Evolutionary conservation across 1,140 invertebrate genomes (phyloP).

Genomic region (Delia radicum): DNA sequence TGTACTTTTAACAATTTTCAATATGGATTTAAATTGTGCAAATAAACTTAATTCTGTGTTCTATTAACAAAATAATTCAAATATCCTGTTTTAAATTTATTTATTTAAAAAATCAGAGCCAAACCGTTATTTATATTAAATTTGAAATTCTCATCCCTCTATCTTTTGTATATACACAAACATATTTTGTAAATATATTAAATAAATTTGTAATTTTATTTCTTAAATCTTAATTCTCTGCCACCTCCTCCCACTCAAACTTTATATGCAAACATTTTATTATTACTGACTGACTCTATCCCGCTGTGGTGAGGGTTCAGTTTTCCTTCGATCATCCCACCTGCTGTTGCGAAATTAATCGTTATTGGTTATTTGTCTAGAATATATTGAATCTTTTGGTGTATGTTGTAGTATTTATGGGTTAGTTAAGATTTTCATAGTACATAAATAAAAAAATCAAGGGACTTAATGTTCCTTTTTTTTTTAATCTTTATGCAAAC

Average conservation of each 20-base stretch:
- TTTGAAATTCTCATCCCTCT: neutral
- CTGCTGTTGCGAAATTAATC: conserved; percentile 10
- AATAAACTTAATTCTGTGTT: neutral
- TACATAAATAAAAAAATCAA: neutral
- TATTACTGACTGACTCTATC: neutral
- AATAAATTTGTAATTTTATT: conserved; percentile 2
- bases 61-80: neutral
- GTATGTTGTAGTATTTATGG: neutral
- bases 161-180: neutral
- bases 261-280: neutral
- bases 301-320: neutral
- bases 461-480: neutral
- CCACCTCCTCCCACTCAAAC: neutral
- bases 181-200: neutral
- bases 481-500: neutral
- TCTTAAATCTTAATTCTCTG: neutral
- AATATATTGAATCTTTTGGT: neutral
- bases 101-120: conserved; percentile 6
- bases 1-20: neutral
- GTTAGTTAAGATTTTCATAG: neutral
- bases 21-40: neutral
- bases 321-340: conserved; percentile 4
- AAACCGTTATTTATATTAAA: neutral
- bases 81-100: neutral
- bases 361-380: conserved; percentile 21